Percentiles rank a stretch among this genome's conserved stretches.
Conservation (phyloP, 1,140 invertebrate genomes). For the Anastatus disparis region DNA sequence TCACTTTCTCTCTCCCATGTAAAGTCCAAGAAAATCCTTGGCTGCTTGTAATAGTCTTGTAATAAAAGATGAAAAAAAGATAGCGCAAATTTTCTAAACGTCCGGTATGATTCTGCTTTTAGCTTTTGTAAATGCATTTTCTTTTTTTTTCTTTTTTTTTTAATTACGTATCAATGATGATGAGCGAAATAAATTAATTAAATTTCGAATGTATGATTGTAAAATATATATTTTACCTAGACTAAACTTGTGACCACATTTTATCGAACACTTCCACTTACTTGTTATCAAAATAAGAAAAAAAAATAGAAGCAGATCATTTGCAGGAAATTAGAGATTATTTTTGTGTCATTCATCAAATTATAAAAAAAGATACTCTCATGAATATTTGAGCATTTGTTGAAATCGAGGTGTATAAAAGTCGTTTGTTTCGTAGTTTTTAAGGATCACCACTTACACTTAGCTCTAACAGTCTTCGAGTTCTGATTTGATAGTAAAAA, state of each 20-base stretch:
- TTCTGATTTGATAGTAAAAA: conserved; percentile 24
- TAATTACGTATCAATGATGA: conserved; percentile 4
- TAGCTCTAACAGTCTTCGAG: conserved; percentile 12
- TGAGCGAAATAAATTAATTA: conserved; percentile 15
- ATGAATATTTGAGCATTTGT: conserved; percentile 46
- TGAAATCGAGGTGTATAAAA: conserved; percentile 52
- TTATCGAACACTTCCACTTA: conserved; percentile 39
- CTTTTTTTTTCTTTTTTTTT: conserved; percentile 20
- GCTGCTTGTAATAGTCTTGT: conserved; percentile 30
- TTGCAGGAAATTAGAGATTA: conserved; percentile 50
- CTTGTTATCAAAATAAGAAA: conserved; percentile 37
- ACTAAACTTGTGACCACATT: conserved; percentile 28
- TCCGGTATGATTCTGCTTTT: conserved; percentile 34
- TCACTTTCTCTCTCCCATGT: conserved; percentile 24
- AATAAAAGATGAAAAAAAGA: conserved; percentile 11
- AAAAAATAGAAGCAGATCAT: conserved; percentile 42
- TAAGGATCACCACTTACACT: conserved; percentile 46
- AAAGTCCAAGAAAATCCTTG: conserved; percentile 44
- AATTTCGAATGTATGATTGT: conserved; percentile 19
- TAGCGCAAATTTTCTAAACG: conserved; percentile 30
- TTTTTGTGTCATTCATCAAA: conserved; percentile 36
- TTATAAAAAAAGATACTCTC: conserved; percentile 43
- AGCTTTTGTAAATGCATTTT: conserved; percentile 38
- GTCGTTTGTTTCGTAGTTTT: conserved; percentile 55
- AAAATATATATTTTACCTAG: conserved; percentile 42